Evolutionary conservation across 2,888 invertebrate species (phyloP).

Genomic region (Mimachlamys varia): DNA sequence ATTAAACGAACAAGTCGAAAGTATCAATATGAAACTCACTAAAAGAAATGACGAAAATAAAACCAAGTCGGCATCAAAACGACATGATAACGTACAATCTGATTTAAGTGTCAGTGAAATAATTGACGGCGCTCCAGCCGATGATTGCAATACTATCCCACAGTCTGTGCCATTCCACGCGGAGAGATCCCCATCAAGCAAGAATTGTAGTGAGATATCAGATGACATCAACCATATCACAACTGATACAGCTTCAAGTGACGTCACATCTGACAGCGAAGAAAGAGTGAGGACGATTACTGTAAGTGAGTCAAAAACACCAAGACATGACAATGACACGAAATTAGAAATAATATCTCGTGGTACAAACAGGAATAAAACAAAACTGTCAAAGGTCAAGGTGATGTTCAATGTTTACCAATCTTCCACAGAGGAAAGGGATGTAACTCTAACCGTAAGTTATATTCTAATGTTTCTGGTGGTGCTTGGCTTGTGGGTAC

Average conservation of each 20-base stretch:
- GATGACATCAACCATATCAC: not conserved
- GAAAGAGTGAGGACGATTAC: not conserved
- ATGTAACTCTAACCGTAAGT: conserved; percentile 62
- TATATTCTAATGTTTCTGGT: conserved; percentile 60
- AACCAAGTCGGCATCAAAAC: conserved; percentile 34
- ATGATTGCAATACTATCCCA: not conserved
- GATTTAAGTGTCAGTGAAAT: not conserved
- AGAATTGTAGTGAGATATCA: not conserved
- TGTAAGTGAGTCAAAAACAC: conserved; percentile 6
- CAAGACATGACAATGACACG: conserved; percentile 41
- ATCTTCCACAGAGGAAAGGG: conserved; percentile 59
- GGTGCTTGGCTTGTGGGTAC: conserved; percentile 55
- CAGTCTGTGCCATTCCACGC: not conserved
- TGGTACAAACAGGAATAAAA: not conserved
- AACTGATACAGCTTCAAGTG: not conserved
- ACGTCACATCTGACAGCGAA: not conserved
- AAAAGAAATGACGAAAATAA: conserved; percentile 18
- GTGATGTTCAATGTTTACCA: conserved; percentile 55
- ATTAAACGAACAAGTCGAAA: conserved; percentile 40
- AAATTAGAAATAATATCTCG: conserved; percentile 36
- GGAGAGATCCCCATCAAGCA: not conserved
- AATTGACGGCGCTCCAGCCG: not conserved
- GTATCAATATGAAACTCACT: conserved; percentile 36
- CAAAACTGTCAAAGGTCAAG: not conserved
- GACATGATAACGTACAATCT: not conserved